Evolutionary conservation across 2,888 invertebrate species (phyloP).

Genomic region (Onchidella celtica): DNA sequence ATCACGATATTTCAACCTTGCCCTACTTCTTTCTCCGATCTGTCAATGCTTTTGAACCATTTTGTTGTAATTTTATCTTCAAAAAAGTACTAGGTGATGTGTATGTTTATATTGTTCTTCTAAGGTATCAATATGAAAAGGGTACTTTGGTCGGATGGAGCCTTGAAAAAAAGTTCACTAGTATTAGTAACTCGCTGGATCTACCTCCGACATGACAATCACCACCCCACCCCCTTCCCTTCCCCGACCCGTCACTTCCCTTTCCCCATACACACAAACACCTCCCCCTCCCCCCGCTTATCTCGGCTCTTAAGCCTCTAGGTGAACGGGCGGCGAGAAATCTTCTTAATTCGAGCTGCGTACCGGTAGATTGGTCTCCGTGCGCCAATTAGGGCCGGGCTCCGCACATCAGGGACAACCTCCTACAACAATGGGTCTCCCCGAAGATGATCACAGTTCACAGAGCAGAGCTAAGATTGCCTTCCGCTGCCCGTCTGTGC

Average conservation of each 20-base stretch:
- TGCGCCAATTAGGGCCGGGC: slow-evolving; percentile 15
- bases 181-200: background rate
- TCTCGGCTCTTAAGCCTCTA: background rate
- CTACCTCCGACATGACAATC: background rate
- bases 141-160: too few species aligned
- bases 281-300: too few species aligned
- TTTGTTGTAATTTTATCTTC: too few species aligned
- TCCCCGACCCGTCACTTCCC: background rate
- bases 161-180: too few species aligned
- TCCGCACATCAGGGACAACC: background rate
- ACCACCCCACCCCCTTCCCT: background rate
- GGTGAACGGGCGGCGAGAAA: background rate
- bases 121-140: too few species aligned
- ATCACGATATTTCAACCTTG: too few species aligned
- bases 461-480: background rate
- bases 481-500: slow-evolving; percentile 29
- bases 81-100: too few species aligned
- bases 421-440: slow-evolving; percentile 2
- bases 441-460: background rate
- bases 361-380: slow-evolving; percentile 19
- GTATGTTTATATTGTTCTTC: too few species aligned
- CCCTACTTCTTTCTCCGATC: too few species aligned
- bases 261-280: too few species aligned
- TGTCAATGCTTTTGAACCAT: too few species aligned
- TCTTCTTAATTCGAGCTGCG: slow-evolving; percentile 20